Base-by-base conservation (phyloP, 2,888 invertebrate genomes). In the Furcula furcula region DNA sequence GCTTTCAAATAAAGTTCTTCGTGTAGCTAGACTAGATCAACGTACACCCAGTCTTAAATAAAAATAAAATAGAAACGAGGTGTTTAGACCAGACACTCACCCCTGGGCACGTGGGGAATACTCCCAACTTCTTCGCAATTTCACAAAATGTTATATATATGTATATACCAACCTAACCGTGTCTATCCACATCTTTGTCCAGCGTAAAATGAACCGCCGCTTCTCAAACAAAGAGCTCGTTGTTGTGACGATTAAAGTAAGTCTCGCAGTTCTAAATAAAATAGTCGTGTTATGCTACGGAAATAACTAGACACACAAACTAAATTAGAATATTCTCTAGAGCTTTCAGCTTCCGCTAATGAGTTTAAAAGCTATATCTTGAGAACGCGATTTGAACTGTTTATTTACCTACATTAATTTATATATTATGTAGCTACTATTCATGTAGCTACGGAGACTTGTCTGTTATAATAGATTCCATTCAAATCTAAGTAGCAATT, bases 31-130 rank as follows among this genome's bases (percentile, higher is more conserved):
- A 41, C 29, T 21, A 40, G 45, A 47, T 54, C 42, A 34, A 67
- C 71, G 61, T 62, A 72, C 57, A 63, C 30, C 16, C 18, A 28
- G 18, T 16, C 10, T 67, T 69, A 58, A 65, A 40, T 41, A 71
- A 65, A 71, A 60, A 59, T 46, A 52, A 55, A 78, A 56, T 33
- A 53, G 56, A 40, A 56, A 78, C 70, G 76, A 78, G 73, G 76
- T 80, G 82, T 81, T 84, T 77, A 83, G 85, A 69, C 76, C 78
- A 78, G 79, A 78, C 81, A 55, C 56, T 67, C 65, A 81, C 84
- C 84, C 84, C 57, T 67, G 84, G 78, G 84, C 69, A 63, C 62
- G 57, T 43, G 55, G 65, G 53, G 62, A 63, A 67, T 54, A 61
- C 50, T 70, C 62, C 48, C 65, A 64, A 73, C 74, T 76, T 80